These are phyloP conservation scores for Hemibagrus wyckioides DNA, from an alignment of 2,113 vertebrate genomes.

Conservation along the genomic window DNA sequence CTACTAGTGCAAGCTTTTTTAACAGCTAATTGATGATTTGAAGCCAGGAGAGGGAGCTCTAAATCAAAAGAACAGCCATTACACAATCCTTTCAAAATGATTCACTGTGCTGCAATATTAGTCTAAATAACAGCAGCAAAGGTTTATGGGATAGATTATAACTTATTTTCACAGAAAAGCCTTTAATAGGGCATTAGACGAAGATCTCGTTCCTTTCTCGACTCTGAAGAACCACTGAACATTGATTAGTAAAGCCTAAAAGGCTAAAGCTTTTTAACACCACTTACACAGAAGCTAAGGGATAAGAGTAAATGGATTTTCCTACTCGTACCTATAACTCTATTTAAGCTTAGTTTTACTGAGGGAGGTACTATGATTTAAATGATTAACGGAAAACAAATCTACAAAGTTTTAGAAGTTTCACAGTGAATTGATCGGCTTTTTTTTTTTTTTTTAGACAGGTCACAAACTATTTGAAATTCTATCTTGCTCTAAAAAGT, in stretches of 20 bases:
- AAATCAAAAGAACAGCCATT: slow-evolving; percentile 25
- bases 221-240: not conserved
- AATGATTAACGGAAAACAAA: not conserved
- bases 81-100: slow-evolving; percentile 4
- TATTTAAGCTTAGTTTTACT: not conserved
- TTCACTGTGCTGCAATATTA: slow-evolving; percentile 21
- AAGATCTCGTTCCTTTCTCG: not conserved
- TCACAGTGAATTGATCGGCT: not conserved
- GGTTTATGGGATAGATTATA: slow-evolving; percentile 19
- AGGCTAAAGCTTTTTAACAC: slow-evolving; percentile 19
- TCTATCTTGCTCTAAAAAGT: not conserved
- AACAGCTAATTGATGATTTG: slow-evolving; percentile 1
- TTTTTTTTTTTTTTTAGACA: not conserved
- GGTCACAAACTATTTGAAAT: not conserved
- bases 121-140: slow-evolving; percentile 11
- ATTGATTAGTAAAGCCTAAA: slow-evolving; percentile 28
- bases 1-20: not conserved
- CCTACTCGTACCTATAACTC: not conserved
- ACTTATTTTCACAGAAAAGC: slow-evolving; percentile 13
- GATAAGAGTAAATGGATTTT: slow-evolving; percentile 14
- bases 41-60: slow-evolving; percentile 64
- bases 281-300: not conserved
- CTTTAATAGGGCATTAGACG: slow-evolving; percentile 21
- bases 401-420: not conserved
- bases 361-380: not conserved